Percentiles rank a stretch among this genome's conserved stretches.
phyloP scores from a whole-genome alignment of 2,888 invertebrate species.

The Ormyrus nitidulus region DNA sequence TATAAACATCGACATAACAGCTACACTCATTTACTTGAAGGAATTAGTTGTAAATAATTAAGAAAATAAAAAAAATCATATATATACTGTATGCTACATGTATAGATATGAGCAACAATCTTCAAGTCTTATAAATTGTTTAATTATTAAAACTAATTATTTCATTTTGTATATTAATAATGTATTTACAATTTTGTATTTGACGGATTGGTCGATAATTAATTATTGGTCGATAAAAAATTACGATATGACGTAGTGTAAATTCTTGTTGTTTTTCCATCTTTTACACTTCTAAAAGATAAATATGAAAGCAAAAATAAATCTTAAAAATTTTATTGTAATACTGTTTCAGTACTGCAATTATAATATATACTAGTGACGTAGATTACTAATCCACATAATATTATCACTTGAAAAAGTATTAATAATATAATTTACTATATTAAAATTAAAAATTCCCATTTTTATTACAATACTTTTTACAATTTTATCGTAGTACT shows the following conservation, averaged over 20 bases:
- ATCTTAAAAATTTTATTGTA: neutral
- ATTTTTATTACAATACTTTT: too few species aligned
- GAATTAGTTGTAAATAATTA: conserved; percentile 28
- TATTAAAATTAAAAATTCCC: too few species aligned
- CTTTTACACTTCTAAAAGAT: neutral
- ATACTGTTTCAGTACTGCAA: too few species aligned
- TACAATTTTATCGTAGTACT: too few species aligned
- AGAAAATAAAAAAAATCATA: conserved; percentile 17
- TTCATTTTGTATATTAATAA: neutral
- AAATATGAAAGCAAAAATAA: neutral
- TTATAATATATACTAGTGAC: neutral
- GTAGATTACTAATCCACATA: too few species aligned
- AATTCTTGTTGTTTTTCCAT: neutral
- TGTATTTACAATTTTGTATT: conserved; percentile 7
- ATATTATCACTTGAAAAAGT: too few species aligned
- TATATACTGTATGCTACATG: neutral
- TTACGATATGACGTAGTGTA: conserved; percentile 19
- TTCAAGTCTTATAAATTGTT: conserved; percentile 34
- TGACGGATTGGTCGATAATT: conserved; percentile 29
- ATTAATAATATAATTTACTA: too few species aligned
- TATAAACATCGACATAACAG: conserved; percentile 19
- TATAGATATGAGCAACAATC: conserved; percentile 25
- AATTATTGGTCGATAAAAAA: conserved; percentile 17
- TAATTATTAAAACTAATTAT: conserved; percentile 20
- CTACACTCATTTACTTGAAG: conserved; percentile 17